A percentile compares a stretch with the other conserved stretches of the same genome.
Conservation (phyloP, 2,113 vertebrate species). For the Odobenus rosmarus region DNA sequence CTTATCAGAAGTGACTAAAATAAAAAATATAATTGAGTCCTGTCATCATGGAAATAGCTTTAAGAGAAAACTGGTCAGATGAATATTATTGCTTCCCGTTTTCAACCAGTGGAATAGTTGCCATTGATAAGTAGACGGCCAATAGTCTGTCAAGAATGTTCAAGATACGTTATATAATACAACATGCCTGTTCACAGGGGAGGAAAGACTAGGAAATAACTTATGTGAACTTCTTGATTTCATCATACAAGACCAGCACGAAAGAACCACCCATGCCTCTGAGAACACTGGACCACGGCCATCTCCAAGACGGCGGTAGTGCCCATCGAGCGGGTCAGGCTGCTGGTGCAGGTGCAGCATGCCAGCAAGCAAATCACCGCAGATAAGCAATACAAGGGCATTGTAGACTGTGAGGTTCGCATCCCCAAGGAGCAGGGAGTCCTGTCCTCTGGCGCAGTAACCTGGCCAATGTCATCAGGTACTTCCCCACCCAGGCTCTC, state of each 20-base stretch:
- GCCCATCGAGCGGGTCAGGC: too few relatives aligned
- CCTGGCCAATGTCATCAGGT: too few relatives aligned
- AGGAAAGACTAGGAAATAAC: constrained; percentile 73
- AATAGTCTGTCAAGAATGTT: constrained; percentile 87
- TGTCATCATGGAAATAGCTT: constrained; percentile 85
- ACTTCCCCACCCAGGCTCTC: too few relatives aligned
- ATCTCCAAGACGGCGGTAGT: too few relatives aligned
- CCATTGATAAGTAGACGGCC: constrained; percentile 90
- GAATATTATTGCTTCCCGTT: constrained; percentile 82
- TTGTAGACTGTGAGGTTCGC: too few relatives aligned
- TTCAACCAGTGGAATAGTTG: constrained; percentile 90
- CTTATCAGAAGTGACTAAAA: constrained; percentile 87
- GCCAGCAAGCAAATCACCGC: too few relatives aligned
- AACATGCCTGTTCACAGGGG: constrained; percentile 84
- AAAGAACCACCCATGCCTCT: constrained; percentile 98
- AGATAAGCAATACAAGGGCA: too few relatives aligned
- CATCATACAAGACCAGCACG: constrained; percentile 96
- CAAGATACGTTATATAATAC: constrained; percentile 90
- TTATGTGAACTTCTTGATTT: constrained; percentile 97
- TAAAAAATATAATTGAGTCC: constrained; percentile 87
- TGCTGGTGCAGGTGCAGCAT: too few relatives aligned
- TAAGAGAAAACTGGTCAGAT: constrained; percentile 81
- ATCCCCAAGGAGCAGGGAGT: too few relatives aligned
- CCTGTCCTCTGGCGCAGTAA: too few relatives aligned
- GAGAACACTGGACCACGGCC: constrained; percentile 94